Percentiles rank a stretch among this genome's conserved stretches.
Evolutionary conservation across 2,797 vertebrate species (phyloP).

Genomic region (Microctenopoma lineatum): DNA sequence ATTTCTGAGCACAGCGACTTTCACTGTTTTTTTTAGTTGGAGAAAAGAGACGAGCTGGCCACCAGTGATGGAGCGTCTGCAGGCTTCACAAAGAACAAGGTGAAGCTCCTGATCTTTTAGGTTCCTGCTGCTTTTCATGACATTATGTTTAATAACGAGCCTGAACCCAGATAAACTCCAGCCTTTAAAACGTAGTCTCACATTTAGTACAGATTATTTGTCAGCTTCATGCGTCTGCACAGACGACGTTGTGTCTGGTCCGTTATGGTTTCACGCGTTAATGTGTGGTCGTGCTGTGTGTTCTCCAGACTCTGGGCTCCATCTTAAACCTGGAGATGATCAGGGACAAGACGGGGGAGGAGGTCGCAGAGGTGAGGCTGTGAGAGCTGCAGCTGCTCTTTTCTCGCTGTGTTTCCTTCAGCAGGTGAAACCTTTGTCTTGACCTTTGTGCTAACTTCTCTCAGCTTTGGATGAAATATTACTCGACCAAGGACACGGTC

Average conservation of each 20-base stretch:
- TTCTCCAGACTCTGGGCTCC: conserved; percentile 88
- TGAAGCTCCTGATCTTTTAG: conserved; percentile 56
- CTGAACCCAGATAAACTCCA: too few relatives aligned
- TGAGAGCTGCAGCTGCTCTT: too few relatives aligned
- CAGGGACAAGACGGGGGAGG: conserved; percentile 87
- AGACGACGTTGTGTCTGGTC: too few relatives aligned
- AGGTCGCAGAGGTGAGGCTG: conserved; percentile 89
- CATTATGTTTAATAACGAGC: background rate
- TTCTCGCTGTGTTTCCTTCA: background rate
- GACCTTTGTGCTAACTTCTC: background rate
- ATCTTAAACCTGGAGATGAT: conserved; percentile 93
- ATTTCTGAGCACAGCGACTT: too few relatives aligned
- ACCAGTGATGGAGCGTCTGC: conserved; percentile 48
- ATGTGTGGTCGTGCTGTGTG: background rate
- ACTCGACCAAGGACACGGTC: conserved; percentile 90
- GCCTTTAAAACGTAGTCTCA: too few relatives aligned
- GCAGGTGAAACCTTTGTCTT: background rate
- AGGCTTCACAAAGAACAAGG: conserved; percentile 92
- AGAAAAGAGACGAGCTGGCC: conserved; percentile 72
- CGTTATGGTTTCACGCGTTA: too few relatives aligned
- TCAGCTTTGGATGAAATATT: conserved; percentile 96
- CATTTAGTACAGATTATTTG: too few relatives aligned
- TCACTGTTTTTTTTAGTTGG: conserved; percentile 71
- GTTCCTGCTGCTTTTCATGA: background rate
- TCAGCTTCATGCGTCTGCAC: too few relatives aligned